phyloP scores from a whole-genome alignment of 2,797 vertebrate species.

The Urophycis tenuis region DNA sequence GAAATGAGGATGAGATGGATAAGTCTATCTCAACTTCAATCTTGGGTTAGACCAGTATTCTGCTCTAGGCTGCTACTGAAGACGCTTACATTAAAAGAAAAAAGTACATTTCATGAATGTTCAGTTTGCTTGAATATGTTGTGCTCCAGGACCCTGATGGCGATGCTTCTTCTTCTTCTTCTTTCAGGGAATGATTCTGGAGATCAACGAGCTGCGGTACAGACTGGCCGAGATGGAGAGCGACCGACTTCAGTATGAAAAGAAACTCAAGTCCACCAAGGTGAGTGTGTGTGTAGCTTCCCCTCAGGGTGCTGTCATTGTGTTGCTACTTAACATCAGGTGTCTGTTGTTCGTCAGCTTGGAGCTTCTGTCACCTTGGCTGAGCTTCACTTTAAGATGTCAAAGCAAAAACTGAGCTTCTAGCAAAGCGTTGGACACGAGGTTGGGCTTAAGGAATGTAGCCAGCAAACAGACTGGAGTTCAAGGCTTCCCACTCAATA shows the following conservation, averaged over 20 bases:
- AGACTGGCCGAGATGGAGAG: constrained; percentile 86
- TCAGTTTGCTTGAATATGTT: background rate
- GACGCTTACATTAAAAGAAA: background rate
- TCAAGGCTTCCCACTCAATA: background rate
- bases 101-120: background rate
- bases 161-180: constrained; percentile 7
- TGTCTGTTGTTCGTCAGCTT: background rate
- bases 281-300: constrained; percentile 63
- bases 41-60: too few species aligned
- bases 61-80: too few species aligned
- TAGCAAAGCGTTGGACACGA: background rate
- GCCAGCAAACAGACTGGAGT: background rate
- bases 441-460: background rate
- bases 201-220: constrained; percentile 86
- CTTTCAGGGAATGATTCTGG: constrained; percentile 83
- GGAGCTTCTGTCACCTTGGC: background rate
- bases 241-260: constrained; percentile 90
- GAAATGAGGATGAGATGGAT: too few species aligned
- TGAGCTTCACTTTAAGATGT: background rate
- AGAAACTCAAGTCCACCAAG: constrained; percentile 94
- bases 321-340: background rate
- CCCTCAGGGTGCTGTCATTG: background rate
- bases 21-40: too few species aligned
- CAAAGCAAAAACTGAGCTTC: background rate
- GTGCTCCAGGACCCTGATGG: background rate